These are phyloP conservation scores for Schlechtendalia chinensis DNA, from an alignment of 1,140 invertebrate genomes.

Conservation along the genomic window DNA sequence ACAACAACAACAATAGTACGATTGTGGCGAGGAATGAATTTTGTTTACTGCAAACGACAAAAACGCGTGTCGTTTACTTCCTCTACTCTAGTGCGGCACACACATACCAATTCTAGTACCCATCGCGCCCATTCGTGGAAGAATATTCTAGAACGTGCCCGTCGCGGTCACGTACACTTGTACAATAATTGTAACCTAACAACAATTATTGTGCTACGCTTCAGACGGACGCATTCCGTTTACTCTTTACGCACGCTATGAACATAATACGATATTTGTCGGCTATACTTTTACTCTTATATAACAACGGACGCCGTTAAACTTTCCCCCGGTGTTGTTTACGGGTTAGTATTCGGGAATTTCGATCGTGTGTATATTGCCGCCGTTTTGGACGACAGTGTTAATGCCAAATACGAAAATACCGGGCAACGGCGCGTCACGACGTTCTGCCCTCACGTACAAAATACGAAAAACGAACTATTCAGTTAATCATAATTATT, in stretches of 20 bases:
- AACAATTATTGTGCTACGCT: too few relatives aligned
- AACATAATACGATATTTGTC: not conserved
- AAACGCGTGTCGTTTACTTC: not conserved
- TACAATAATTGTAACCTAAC: too few relatives aligned
- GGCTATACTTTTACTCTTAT: slow-evolving; percentile 29
- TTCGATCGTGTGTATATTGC: not conserved
- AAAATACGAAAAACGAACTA: too few relatives aligned
- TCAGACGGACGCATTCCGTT: too few relatives aligned
- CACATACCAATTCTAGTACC: too few relatives aligned
- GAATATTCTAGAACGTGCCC: not conserved
- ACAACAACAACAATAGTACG: too few relatives aligned
- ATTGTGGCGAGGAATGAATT: not conserved
- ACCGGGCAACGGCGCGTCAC: too few relatives aligned
- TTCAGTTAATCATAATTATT: too few relatives aligned
- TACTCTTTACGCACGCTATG: not conserved
- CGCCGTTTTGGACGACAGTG: not conserved
- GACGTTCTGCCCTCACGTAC: too few relatives aligned
- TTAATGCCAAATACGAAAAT: too few relatives aligned
- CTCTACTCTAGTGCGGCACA: too few relatives aligned
- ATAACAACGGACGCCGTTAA: not conserved
- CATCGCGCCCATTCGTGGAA: not conserved
- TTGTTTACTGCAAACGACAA: not conserved
- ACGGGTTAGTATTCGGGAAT: not conserved
- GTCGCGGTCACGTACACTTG: not conserved
- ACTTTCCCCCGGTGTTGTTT: not conserved